Percentiles rank a stretch among this genome's conserved stretches.
Conservation (phyloP, 2,113 vertebrate genomes). For the Dendropsophus ebraccatus region DNA sequence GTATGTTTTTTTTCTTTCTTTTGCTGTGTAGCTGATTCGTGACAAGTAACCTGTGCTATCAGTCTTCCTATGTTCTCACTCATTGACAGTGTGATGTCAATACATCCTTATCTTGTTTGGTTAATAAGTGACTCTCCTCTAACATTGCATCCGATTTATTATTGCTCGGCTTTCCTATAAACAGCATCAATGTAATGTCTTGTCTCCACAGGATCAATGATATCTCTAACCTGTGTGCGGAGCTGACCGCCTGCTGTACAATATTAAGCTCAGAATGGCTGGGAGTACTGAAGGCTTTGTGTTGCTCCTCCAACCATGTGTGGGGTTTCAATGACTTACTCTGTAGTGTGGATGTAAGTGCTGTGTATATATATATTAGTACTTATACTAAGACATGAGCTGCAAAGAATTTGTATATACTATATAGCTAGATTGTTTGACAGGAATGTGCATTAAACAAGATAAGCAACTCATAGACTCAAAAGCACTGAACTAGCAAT, state of each 20-base stretch:
- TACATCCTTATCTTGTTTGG: background rate
- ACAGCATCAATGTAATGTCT: slow-evolving; percentile 1
- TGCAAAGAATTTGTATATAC: too few species aligned
- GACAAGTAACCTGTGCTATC: background rate
- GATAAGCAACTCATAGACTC: too few species aligned
- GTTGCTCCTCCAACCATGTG: slow-evolving; percentile 76
- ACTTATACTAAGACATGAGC: too few species aligned
- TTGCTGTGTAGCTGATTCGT: too few species aligned
- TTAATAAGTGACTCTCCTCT: background rate
- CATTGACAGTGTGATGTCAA: background rate
- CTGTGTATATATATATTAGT: too few species aligned
- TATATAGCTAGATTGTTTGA: too few species aligned
- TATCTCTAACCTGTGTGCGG: slow-evolving; percentile 71
- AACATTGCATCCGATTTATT: background rate
- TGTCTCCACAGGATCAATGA: slow-evolving; percentile 69
- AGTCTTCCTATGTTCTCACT: background rate
- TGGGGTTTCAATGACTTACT: slow-evolving; percentile 78
- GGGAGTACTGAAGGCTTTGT: slow-evolving; percentile 73
- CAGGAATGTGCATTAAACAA: too few species aligned
- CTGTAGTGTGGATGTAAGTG: slow-evolving; percentile 77
- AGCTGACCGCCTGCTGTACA: slow-evolving; percentile 73
- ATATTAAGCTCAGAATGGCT: slow-evolving; percentile 74
- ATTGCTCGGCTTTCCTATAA: background rate
- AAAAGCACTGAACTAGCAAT: too few species aligned
- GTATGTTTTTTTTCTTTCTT: background rate